Evolutionary conservation across 1,140 invertebrate species (phyloP).

Genomic region (Lucilia sericata): DNA sequence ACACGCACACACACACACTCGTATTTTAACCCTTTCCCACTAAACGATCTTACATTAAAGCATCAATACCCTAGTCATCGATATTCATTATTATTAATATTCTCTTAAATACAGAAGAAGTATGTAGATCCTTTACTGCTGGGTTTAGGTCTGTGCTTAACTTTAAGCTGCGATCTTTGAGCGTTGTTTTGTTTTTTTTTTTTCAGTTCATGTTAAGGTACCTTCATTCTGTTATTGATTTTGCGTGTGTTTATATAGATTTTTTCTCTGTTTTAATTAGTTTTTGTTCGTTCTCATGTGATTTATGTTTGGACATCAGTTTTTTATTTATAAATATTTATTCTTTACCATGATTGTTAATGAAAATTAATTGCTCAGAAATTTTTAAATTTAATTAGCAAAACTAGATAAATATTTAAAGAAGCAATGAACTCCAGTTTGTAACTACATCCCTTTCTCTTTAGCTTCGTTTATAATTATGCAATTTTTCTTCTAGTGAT

Average conservation of each 20-base stretch:
- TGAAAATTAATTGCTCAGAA: background rate
- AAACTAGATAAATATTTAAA: constrained; percentile 4
- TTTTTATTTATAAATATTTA: constrained; percentile 28
- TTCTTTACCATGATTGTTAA: background rate
- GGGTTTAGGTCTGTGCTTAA: background rate
- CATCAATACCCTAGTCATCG: background rate
- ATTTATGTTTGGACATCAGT: background rate
- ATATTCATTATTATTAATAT: background rate
- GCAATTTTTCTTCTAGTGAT: background rate
- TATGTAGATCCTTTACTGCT: background rate
- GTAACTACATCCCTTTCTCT: background rate
- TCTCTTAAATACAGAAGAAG: background rate
- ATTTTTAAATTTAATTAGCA: background rate
- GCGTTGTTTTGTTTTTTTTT: too few relatives aligned
- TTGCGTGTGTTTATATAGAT: background rate
- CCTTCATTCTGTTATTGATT: background rate
- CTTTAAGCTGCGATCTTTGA: background rate
- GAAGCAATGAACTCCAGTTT: background rate
- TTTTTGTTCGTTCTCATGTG: constrained; percentile 21
- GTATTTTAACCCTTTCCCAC: background rate
- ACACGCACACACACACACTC: background rate
- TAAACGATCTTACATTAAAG: too few relatives aligned
- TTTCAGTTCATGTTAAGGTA: too few relatives aligned
- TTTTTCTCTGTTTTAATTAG: background rate
- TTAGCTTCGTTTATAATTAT: background rate